Evolutionary conservation across 2,113 vertebrate species (phyloP).

Genomic region (Kobus ellipsiprymnus): DNA sequence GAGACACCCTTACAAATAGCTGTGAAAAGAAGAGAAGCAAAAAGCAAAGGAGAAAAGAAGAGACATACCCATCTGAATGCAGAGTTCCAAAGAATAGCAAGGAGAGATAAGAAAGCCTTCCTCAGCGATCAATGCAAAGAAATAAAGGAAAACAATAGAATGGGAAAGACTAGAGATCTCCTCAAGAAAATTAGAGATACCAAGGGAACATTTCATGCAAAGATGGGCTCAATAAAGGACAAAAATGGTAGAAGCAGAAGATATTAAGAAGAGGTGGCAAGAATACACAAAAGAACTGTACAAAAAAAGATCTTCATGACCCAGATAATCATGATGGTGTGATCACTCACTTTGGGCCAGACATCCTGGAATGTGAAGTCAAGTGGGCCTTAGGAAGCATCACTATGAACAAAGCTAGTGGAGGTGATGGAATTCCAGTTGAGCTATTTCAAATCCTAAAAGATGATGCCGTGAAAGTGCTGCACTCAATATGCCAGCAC

Average conservation of each 20-base stretch:
- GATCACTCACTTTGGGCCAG: neutral
- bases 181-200: neutral
- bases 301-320: neutral
- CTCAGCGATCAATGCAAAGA: neutral
- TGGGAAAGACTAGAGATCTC: neutral
- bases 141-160: neutral
- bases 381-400: neutral
- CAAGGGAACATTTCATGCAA: neutral
- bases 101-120: neutral
- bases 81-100: neutral
- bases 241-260: neutral
- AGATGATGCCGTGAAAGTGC: neutral
- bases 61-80: neutral
- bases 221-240: neutral
- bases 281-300: neutral
- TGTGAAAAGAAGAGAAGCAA: neutral
- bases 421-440: neutral
- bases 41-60: neutral
- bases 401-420: neutral
- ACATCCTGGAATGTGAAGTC: neutral
- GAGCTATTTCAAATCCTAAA: neutral
- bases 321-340: neutral
- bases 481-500: neutral
- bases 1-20: neutral
- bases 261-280: neutral